Evolutionary conservation across 2,797 vertebrate species (phyloP).

Genomic region (Antrozous pallidus): DNA sequence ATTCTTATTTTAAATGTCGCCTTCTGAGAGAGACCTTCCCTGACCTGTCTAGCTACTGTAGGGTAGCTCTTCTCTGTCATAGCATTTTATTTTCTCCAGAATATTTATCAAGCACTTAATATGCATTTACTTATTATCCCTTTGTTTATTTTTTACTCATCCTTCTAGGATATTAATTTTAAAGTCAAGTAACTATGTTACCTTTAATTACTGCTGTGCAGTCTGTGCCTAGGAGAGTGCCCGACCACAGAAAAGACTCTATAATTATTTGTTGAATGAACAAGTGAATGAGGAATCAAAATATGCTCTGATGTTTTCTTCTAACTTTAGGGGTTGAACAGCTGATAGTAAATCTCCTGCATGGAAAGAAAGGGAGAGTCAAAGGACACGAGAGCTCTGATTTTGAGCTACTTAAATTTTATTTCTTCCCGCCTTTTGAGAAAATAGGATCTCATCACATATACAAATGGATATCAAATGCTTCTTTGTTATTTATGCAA

Average conservation of each 20-base stretch:
- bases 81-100: neutral
- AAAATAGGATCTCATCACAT: conserved; percentile 6
- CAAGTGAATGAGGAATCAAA: neutral
- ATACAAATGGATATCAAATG: neutral
- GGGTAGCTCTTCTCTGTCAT: neutral
- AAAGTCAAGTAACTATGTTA: neutral
- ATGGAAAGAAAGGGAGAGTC: neutral
- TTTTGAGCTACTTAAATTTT: neutral
- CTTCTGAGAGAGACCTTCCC: neutral
- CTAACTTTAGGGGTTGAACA: neutral
- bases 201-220: neutral
- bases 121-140: neutral
- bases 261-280: conserved; percentile 10
- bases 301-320: neutral
- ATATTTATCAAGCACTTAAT: neutral
- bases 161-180: neutral
- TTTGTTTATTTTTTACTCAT: neutral
- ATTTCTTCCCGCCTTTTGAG: conserved; percentile 5
- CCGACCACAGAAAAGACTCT: neutral
- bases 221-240: neutral
- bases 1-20: neutral
- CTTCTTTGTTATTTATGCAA: neutral
- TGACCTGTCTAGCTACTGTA: neutral
- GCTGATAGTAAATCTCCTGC: neutral
- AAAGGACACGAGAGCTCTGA: neutral